These are phyloP conservation scores for Acipenser ruthenus DNA, from an alignment of 2,797 vertebrate species.

Conservation along the genomic window DNA sequence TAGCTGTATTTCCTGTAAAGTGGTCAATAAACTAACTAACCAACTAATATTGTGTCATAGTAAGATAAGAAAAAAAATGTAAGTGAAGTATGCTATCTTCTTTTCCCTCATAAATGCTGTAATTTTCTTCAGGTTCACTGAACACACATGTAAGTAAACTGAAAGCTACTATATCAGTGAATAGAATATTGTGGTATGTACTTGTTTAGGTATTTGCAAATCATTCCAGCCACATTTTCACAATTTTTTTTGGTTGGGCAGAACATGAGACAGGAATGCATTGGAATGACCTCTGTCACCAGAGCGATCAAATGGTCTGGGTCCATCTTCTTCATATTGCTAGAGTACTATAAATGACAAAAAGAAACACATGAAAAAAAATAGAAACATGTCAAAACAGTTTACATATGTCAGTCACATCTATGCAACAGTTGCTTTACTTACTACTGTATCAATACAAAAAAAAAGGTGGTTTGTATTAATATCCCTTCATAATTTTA, in stretches of 20 bases:
- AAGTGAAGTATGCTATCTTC: no score
- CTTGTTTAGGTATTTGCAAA: slow-evolving; percentile 85
- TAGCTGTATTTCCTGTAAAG: no score
- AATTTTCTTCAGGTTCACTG: not conserved
- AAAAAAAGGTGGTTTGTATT: no score
- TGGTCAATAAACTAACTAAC: no score
- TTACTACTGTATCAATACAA: no score
- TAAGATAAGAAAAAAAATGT: no score
- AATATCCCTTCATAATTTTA: no score
- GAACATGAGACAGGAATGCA: slow-evolving; percentile 85
- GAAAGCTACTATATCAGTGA: not conserved
- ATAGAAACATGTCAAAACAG: not conserved
- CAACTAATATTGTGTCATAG: no score
- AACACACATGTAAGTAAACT: not conserved
- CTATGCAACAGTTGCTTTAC: not conserved
- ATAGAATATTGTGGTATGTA: slow-evolving; percentile 42
- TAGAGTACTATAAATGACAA: slow-evolving; percentile 69
- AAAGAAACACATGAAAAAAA: not conserved
- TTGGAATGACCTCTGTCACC: slow-evolving; percentile 87
- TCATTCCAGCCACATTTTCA: slow-evolving; percentile 88
- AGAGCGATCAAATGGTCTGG: slow-evolving; percentile 86
- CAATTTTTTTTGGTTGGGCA: slow-evolving; percentile 96
- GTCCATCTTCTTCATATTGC: slow-evolving; percentile 75
- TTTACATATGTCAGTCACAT: not conserved
- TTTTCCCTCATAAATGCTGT: no score